Base-by-base conservation (phyloP, 2,797 vertebrate species). In the Galaxias olidus region DNA sequence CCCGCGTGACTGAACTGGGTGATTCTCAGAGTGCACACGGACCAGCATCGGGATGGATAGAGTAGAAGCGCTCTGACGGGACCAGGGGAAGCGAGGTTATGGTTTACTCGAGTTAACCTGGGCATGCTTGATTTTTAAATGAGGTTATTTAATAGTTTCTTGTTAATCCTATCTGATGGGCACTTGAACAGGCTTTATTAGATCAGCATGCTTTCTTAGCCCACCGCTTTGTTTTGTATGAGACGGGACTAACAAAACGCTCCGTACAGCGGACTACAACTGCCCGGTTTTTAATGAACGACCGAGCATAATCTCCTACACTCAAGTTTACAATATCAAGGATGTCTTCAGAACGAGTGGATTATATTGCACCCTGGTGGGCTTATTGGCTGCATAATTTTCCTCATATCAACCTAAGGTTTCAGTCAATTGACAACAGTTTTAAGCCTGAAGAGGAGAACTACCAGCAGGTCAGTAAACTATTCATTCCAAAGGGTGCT, bases 351-450 rank as follows among this genome's bases (percentile, higher is more conserved):
- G 84, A 89, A 66, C 87, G 91, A 47, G 90, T 92, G 81, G 92
- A 93, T 68, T 94, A 94, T 75, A 87, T 93, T 62, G 91, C 94
- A 68, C 95, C 95, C 19, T 96, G 95, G 95, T 96, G 95, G 95
- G 94, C 92, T 65, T 92, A 92, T 69, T 96, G 95, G 95, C 93
- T 97, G 53, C 95, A 97, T 81, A 89, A 91, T 81, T 91, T 95
- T 18, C 95, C 95, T 7, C 95, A 94, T 64, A 72, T 96, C 63
- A 90, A 91, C 75, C 83, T 96, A 69, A 91, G 91, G 78, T 87
- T 96, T 55, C 93, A 92, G 75, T 85, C 90, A 0, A 83, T 84
- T 69, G 85, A 93, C 84, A 90, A 88, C 86, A 86, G 86, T 69
- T 96, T 97, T 87, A 84, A 77, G 61, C 95, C 94, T 0, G 77